phyloP scores from a whole-genome alignment of 1,140 invertebrate species.

The Drosophila watanabei region DNA sequence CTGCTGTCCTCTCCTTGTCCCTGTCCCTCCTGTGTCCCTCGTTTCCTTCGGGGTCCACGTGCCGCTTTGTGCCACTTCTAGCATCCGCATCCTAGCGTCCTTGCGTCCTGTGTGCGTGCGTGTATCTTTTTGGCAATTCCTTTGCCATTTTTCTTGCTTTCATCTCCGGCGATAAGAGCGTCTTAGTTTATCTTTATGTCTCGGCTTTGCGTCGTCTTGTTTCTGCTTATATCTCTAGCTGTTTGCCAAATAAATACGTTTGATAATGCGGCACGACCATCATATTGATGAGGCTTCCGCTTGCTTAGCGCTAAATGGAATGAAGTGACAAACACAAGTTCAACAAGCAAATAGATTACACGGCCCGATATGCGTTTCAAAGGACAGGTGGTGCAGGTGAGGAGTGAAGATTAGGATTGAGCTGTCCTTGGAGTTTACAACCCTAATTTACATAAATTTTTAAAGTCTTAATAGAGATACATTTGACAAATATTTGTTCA shows the following conservation, averaged over 20 bases:
- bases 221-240: conserved; percentile 38
- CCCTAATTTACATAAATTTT: neutral
- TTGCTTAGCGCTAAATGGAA: conserved; percentile 53
- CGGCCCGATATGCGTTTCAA: conserved; percentile 5
- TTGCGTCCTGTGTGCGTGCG: neutral
- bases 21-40: conserved; percentile 12
- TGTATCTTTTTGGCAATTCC: conserved; percentile 41
- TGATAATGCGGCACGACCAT: conserved; percentile 73
- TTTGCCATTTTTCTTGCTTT: conserved; percentile 67
- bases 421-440: too few species aligned
- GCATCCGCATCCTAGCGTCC: conserved; percentile 5
- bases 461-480: neutral
- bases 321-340: conserved; percentile 58
- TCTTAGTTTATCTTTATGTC: conserved; percentile 71
- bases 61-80: conserved; percentile 19
- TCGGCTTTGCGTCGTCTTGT: conserved; percentile 18
- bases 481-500: too few species aligned
- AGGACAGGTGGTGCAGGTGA: conserved; percentile 1
- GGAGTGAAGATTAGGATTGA: neutral
- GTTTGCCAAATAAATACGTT: conserved; percentile 76
- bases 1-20: neutral
- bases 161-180: conserved; percentile 65
- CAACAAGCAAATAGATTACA: conserved; percentile 55
- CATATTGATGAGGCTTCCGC: conserved; percentile 60
- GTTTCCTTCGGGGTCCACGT: conserved; percentile 34